Base-by-base conservation (phyloP, 2,888 invertebrate genomes). In the Vanessa cardui region DNA sequence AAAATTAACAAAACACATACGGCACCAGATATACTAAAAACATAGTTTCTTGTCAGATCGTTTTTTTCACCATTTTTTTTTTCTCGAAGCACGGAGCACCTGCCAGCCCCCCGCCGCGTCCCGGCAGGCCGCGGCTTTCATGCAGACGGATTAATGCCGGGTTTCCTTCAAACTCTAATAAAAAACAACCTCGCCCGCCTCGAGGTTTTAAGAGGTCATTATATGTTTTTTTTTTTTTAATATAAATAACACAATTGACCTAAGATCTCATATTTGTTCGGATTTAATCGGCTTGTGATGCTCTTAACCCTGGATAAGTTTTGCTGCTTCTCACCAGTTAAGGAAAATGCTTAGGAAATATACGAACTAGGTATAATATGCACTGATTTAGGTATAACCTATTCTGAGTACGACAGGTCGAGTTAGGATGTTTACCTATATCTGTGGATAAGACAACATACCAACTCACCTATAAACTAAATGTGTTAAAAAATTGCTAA, bases 71-170 rank as follows among this genome's bases (percentile, higher is more conserved):
- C 62, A 58, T 71, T 76, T 81, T 82, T n/a, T 81, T 79, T 77
- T 75, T 69, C 39, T 39, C 39, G 39, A 12, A 39, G 73, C 63
- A 74, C 78, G 79, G 79, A 83, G 83, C 90, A 90, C 89, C 90
- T 90, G 90, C 87, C 87, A 81, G 75, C 77, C 82, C 86, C 90
- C 89, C 82, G 83, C 84, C 69, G 88, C 76, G 84, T 74, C 74
- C 78, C 74, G 82, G 78, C 80, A 80, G 82, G 77, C 81, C 83
- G 78, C 80, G 78, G 50, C 83, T 75, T 74, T 74, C 78, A 76
- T 75, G 74, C 76, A 87, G 85, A 84, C 86, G 87, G 88, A 90
- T 89, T 89, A 89, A 89, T 86, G 84, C 83, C 81, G 82, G 79
- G 73, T 79, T 83, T 81, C 78, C 77, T 78, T 78, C 71, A 77